Conservation (phyloP, 2,113 vertebrate species). For the Balaenoptera acutorostrata region DNA sequence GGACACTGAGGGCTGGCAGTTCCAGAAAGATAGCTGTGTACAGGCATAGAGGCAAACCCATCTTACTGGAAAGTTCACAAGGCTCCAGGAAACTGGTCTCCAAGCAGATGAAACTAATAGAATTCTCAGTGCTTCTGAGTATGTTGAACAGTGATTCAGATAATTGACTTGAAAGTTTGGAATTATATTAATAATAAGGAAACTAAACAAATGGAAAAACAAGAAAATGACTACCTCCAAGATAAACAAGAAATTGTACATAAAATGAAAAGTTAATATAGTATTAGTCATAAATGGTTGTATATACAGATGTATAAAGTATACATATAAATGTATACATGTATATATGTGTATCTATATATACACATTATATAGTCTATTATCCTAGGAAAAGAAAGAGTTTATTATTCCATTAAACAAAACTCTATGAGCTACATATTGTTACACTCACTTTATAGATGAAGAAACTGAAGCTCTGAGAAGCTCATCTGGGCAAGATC, state of each 20-base stretch:
- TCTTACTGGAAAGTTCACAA: not conserved
- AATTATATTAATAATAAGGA: not conserved
- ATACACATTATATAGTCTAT: not conserved
- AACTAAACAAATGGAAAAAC: not conserved
- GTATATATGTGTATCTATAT: not conserved
- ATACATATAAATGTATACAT: not conserved
- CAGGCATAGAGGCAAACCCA: not conserved
- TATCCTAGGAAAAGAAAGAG: not conserved
- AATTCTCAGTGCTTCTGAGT: not conserved
- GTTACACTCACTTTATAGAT: not conserved
- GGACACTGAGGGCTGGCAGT: not conserved
- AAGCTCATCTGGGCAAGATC: not conserved
- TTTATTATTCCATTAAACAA: not conserved
- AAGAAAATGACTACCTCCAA: not conserved
- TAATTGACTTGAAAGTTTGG: not conserved
- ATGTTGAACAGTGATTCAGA: not conserved
- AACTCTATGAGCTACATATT: not conserved
- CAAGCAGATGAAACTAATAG: not conserved
- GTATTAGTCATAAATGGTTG: not conserved
- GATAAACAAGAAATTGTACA: not conserved
- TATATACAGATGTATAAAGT: not conserved
- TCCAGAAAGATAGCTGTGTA: not conserved
- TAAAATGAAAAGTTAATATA: not conserved
- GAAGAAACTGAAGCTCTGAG: not conserved
- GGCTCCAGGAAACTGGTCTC: not conserved